Conservation (phyloP, 2,113 vertebrate genomes). For the Otis tarda region DNA sequence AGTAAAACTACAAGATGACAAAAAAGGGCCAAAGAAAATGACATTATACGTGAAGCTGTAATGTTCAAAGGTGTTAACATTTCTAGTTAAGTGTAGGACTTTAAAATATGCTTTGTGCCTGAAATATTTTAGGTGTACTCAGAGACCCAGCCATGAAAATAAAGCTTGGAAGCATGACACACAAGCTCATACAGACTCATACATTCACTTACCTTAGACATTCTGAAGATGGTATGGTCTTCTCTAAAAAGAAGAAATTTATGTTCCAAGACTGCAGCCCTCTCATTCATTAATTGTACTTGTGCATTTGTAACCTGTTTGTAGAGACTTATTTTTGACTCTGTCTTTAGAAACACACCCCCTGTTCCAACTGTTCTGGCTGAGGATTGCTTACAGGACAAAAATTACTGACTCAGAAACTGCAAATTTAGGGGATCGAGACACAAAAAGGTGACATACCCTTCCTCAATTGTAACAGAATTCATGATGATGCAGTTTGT, state of each 20-base stretch:
- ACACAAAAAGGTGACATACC: slow-evolving; percentile 77
- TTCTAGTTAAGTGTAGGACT: not conserved
- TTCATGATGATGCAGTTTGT: slow-evolving; percentile 97
- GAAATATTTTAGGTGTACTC: not conserved
- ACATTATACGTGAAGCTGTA: not conserved
- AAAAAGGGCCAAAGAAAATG: slow-evolving; percentile 26
- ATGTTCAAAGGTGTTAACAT: not conserved
- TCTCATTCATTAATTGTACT: not conserved
- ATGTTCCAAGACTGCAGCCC: not conserved
- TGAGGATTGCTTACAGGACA: not conserved
- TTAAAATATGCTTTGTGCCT: not conserved
- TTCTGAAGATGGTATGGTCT: not conserved
- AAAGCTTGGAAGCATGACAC: not conserved
- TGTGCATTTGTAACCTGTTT: not conserved
- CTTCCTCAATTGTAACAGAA: slow-evolving; percentile 92
- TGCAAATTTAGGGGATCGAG: not conserved
- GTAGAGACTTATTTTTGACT: not conserved
- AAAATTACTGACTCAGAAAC: not conserved
- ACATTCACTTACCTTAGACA: not conserved
- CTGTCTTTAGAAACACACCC: not conserved
- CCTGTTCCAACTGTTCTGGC: not conserved
- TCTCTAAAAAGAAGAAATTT: not conserved
- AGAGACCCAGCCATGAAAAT: not conserved
- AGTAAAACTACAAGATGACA: not conserved
- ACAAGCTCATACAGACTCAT: not conserved